These are phyloP conservation scores for Heliangelus exortis DNA, from an alignment of 2,797 vertebrate species.

Conservation along the genomic window DNA sequence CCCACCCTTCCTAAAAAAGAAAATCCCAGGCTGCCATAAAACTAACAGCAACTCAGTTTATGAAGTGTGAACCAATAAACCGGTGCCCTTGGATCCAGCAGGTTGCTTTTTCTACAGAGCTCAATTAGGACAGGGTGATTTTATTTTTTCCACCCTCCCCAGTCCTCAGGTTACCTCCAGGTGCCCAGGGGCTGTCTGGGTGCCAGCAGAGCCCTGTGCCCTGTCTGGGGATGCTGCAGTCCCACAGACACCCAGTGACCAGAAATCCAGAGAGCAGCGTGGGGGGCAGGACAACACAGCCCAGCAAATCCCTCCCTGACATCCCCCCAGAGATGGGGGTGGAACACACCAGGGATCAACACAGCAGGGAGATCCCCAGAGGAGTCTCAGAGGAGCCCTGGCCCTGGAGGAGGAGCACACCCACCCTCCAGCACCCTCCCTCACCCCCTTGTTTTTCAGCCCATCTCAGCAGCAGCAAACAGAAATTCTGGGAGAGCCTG, in stretches of 20 bases:
- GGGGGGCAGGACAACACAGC: neutral
- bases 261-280: no score
- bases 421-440: rapidly evolving
- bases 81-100: neutral
- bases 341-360: neutral
- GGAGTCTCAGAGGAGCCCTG: neutral
- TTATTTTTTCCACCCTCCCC: no score
- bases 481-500: neutral
- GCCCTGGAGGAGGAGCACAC: neutral
- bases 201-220: neutral
- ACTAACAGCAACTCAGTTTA: constrained; percentile 67
- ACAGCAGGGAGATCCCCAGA: neutral
- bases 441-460: neutral
- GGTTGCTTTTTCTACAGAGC: constrained; percentile 30
- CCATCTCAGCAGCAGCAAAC: neutral
- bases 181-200: neutral
- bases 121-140: neutral
- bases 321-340: neutral
- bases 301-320: neutral
- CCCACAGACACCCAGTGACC: no score
- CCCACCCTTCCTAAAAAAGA: constrained; percentile 15
- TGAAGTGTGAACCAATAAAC: constrained; percentile 72
- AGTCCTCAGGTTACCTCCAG: neutral
- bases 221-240: neutral
- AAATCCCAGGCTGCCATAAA: constrained; percentile 48